phyloP scores from a whole-genome alignment of 2,797 vertebrate genomes.

The Schizopygopsis malacanthus region DNA sequence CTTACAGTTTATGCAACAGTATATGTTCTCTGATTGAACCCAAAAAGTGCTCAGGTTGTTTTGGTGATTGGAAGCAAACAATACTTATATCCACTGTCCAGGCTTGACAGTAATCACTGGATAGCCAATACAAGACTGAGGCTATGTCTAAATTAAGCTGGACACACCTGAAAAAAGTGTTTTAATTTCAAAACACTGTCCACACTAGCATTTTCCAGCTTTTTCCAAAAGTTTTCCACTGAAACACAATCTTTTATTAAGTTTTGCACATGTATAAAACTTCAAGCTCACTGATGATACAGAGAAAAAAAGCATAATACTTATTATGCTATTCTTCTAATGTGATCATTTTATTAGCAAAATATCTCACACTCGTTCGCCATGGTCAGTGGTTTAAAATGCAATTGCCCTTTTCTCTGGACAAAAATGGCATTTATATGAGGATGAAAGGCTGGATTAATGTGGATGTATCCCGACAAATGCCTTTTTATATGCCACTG shows the following conservation, averaged over 20 bases:
- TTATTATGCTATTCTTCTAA: background rate
- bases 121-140: background rate
- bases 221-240: too few species aligned
- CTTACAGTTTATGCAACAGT: background rate
- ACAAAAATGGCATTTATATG: background rate
- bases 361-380: background rate
- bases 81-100: background rate
- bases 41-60: background rate
- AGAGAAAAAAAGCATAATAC: background rate
- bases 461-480: background rate
- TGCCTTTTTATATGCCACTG: background rate
- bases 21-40: background rate
- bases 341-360: background rate
- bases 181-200: too few species aligned
- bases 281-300: background rate
- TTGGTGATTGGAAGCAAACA: background rate
- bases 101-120: background rate
- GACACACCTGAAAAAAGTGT: too few species aligned
- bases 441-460: background rate
- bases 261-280: background rate
- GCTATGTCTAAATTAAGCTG: too few species aligned
- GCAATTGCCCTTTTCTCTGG: background rate
- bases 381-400: background rate
- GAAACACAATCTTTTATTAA: background rate
- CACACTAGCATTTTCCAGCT: too few species aligned